Evolutionary conservation across 2,888 invertebrate species (phyloP), one percentile per base, ranked within the genome.

Genomic region (Watsonalla binaria): DNA sequence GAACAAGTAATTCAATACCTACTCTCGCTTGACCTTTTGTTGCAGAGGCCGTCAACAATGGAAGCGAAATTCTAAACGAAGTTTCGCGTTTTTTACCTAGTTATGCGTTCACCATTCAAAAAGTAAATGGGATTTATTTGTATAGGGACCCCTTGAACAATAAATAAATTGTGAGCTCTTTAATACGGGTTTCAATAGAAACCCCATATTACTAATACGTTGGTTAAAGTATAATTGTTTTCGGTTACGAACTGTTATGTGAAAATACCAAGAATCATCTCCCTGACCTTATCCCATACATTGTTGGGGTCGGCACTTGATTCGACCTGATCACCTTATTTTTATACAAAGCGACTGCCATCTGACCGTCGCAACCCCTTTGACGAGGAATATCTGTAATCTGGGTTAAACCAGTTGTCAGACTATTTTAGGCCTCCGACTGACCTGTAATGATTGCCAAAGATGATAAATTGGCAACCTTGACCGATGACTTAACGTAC

Each of bases 31-130:
- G 37, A 37, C 49, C 58, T 57, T 58, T 56, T 55, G 47, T 48
- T 24, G 47, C 49, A 56, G 57, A 58, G 54, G 54, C 45, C 54
- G 54, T 55, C 56, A 54, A 64, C 64, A 66, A 63, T 63, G 55
- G 56, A 45, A 52, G 56, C 54, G 51, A 47, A 24, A 54, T 60
- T 53, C 51, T 39, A 57, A 59, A 56, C 55, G 53, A 50, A 39
- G 50, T 51, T 46, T 51, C 48, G 49, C 35, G 39, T 52, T 51
- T 52, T 54, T 46, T 24, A 24, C 54, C 51, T 52, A 34, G 34
- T 51, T 35, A 8, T 39, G 8, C 15, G 15, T 49, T 37, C 11
- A 6, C 15, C 37, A 37, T 49, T 49, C 15, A 37, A 14, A 49
- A 49, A 37, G 37, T 11, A 37, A 45, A 24, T 33, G 51, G 6